These are phyloP conservation scores for Amphipyra berbera DNA, from an alignment of 2,888 invertebrate genomes.

Conservation along the genomic window DNA sequence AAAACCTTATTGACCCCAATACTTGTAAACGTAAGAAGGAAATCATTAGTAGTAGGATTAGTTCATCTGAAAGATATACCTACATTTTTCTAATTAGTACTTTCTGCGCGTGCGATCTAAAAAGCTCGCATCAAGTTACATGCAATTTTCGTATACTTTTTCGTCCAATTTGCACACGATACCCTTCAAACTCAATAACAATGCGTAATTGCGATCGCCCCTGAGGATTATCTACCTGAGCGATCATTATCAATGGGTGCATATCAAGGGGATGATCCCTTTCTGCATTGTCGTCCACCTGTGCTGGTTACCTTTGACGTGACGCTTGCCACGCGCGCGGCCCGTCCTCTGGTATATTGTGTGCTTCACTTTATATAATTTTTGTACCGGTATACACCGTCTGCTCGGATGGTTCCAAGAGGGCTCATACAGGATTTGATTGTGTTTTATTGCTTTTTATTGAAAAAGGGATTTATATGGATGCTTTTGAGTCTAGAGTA, in stretches of 20 bases:
- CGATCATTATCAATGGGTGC: conserved; percentile 72
- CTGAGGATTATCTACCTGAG: conserved; percentile 86
- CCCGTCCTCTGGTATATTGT: conserved; percentile 50
- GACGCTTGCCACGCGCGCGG: conserved; percentile 73
- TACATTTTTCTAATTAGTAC: conserved; percentile 2
- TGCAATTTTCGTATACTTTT: conserved; percentile 35
- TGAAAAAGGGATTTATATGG: conserved; percentile 37
- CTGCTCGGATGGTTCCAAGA: conserved; percentile 34
- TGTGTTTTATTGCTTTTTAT: conserved; percentile 58
- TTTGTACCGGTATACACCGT: conserved; percentile 48
- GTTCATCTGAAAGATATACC: too few species aligned
- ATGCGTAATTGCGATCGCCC: conserved; percentile 77
- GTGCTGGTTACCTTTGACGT: conserved; percentile 80
- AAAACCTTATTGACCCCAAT: too few species aligned
- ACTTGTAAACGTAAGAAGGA: too few species aligned
- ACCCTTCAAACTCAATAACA: conserved; percentile 70
- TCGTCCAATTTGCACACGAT: conserved; percentile 48
- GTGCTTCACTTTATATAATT: conserved; percentile 56
- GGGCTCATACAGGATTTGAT: conserved; percentile 47
- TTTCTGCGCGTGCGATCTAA: conserved; percentile 16
- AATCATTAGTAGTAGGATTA: too few species aligned
- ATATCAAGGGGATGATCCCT: conserved; percentile 64
- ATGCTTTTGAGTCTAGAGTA: conserved; percentile 33
- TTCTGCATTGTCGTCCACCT: conserved; percentile 49
- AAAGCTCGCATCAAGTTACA: conserved; percentile 21